A percentile compares a stretch with the other conserved stretches of the same genome.
Evolutionary conservation across 2,113 vertebrate genomes (phyloP).

Genomic region (Nyctibius bracteatus): DNA sequence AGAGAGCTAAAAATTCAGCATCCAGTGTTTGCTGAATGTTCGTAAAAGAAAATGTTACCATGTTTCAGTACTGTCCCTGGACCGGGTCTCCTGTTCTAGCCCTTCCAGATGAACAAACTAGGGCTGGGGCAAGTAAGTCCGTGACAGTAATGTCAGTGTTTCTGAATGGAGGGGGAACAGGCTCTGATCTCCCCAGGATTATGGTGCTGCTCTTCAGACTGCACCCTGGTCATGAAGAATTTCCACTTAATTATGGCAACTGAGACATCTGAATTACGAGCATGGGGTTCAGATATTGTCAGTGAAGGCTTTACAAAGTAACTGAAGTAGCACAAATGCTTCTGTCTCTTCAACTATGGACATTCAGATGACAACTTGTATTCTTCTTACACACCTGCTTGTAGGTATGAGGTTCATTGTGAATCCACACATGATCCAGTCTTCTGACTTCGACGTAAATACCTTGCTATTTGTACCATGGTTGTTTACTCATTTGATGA

Average conservation of each 20-base stretch:
- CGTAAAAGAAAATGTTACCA: background rate
- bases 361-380: background rate
- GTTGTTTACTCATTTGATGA: background rate
- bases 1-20: background rate
- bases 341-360: background rate
- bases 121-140: background rate
- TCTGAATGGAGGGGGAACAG: background rate
- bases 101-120: background rate
- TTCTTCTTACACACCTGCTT: background rate
- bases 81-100: background rate
- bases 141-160: background rate
- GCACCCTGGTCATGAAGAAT: background rate
- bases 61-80: background rate
- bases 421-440: background rate
- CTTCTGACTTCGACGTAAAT: background rate
- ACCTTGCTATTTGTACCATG: background rate
- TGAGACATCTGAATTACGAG: background rate
- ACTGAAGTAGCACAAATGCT: background rate
- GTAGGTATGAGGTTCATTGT: background rate
- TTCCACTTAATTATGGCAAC: background rate
- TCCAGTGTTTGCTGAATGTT: background rate
- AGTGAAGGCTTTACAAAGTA: background rate
- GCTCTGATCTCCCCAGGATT: background rate
- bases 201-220: background rate
- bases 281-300: background rate